Percentiles rank a stretch among this genome's conserved stretches.
phyloP scores from a whole-genome alignment of 2,888 invertebrate genomes.

The Coleophora flavipennella region DNA sequence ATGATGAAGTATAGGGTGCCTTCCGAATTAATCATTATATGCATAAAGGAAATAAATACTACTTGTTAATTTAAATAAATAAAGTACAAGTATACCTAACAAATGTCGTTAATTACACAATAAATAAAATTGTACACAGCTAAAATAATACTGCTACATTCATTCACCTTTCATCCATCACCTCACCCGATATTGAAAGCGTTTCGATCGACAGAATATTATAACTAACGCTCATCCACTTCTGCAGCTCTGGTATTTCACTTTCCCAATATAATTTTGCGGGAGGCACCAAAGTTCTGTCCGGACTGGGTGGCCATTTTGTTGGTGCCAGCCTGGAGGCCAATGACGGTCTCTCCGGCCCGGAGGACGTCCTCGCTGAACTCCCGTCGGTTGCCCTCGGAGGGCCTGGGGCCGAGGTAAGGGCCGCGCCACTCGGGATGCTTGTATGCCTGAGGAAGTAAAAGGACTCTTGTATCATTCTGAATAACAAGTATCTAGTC shows the following conservation, averaged over 20 bases:
- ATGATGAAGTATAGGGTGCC: no score
- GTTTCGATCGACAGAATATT: not conserved
- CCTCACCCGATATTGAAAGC: no score
- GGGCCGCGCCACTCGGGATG: conserved; percentile 91
- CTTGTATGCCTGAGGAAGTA: conserved; percentile 78
- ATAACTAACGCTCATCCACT: conserved; percentile 4
- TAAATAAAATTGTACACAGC: not conserved
- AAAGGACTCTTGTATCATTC: no score
- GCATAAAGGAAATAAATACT: no score
- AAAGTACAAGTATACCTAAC: no score
- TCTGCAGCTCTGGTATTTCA: conserved; percentile 34
- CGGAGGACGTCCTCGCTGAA: conserved; percentile 87
- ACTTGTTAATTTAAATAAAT: no score
- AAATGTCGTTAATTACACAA: not conserved
- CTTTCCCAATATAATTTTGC: conserved; percentile 86
- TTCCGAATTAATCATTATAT: no score
- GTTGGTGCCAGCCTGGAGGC: conserved; percentile 90
- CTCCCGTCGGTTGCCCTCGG: conserved; percentile 86
- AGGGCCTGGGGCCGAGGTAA: conserved; percentile 85
- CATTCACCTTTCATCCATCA: no score
- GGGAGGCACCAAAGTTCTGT: conserved; percentile 87
- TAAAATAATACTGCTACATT: no score
- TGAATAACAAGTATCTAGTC: no score
- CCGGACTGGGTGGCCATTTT: conserved; percentile 89
- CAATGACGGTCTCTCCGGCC: conserved; percentile 88